Evolutionary conservation across 1,140 invertebrate genomes (phyloP).

Genomic region (Penaeus vannamei): DNA sequence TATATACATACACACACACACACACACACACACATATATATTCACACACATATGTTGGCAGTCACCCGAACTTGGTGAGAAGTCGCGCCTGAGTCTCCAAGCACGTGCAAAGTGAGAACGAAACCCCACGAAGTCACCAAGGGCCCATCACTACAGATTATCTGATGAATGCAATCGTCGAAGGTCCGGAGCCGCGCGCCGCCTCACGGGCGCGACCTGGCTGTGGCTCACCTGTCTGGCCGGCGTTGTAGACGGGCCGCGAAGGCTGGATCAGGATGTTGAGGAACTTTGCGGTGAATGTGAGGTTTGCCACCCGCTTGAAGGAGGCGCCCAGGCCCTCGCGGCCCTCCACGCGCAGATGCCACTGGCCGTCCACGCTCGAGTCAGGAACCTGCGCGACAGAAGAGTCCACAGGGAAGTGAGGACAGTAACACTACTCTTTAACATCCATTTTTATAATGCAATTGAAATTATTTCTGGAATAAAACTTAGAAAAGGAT

Average conservation of each 20-base stretch:
- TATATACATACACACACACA: no score
- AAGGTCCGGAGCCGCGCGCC: no score
- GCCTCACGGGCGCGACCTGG: background rate
- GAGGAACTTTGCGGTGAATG: constrained; percentile 72
- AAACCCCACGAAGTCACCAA: no score
- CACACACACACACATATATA: no score
- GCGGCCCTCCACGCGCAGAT: constrained; percentile 72
- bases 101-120: no score
- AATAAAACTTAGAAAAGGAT: background rate
- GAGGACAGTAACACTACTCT: background rate
- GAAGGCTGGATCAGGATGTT: constrained; percentile 73
- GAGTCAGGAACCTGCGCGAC: constrained; percentile 41
- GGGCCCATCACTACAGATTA: no score
- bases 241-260: constrained; percentile 71
- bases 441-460: no score
- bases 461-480: background rate
- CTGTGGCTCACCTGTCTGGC: constrained; percentile 70
- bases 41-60: no score
- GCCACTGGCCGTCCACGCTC: constrained; percentile 69
- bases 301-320: constrained; percentile 69
- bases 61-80: no score
- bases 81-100: no score
- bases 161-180: no score
- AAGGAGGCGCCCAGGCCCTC: constrained; percentile 71
- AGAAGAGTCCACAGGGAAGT: background rate